Evolutionary conservation across 2,113 vertebrate species (phyloP).

Genomic region (Sterrhoptilus dennistouni): DNA sequence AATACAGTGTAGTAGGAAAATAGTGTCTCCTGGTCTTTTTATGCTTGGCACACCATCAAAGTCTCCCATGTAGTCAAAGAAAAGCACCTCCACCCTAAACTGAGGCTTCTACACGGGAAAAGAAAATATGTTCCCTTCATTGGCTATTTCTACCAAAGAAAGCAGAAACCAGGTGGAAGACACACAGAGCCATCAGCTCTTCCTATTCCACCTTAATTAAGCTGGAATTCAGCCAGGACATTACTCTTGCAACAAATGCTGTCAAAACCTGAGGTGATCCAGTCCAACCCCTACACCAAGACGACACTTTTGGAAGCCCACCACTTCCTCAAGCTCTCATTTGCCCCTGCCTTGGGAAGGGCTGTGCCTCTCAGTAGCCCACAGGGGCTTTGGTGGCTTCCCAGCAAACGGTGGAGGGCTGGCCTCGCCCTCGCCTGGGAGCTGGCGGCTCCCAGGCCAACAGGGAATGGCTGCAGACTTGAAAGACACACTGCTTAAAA

Average conservation of each 20-base stretch:
- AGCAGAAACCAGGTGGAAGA: constrained; percentile 12
- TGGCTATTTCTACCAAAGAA: background rate
- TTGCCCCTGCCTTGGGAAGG: accelerated
- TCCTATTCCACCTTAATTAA: background rate
- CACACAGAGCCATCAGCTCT: background rate
- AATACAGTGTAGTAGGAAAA: constrained; percentile 21
- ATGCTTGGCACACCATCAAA: constrained; percentile 44
- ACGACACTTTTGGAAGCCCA: background rate
- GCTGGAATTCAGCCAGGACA: background rate
- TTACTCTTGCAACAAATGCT: background rate
- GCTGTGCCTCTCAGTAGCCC: background rate
- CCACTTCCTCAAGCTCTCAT: background rate
- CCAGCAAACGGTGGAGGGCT: background rate
- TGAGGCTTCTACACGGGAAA: background rate
- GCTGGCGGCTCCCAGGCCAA: constrained; percentile 42
- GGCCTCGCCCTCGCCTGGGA: background rate
- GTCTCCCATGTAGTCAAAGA: constrained; percentile 18
- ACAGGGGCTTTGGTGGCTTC: background rate
- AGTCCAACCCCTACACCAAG: background rate
- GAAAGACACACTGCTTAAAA: constrained; percentile 64
- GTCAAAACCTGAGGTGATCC: background rate
- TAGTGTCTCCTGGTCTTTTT: background rate
- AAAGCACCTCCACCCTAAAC: constrained; percentile 46
- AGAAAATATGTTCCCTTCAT: background rate
- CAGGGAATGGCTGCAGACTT: constrained; percentile 55